Evolutionary conservation across 2,113 vertebrate species (phyloP).

Genomic region (Solenodon paradoxus): DNA sequence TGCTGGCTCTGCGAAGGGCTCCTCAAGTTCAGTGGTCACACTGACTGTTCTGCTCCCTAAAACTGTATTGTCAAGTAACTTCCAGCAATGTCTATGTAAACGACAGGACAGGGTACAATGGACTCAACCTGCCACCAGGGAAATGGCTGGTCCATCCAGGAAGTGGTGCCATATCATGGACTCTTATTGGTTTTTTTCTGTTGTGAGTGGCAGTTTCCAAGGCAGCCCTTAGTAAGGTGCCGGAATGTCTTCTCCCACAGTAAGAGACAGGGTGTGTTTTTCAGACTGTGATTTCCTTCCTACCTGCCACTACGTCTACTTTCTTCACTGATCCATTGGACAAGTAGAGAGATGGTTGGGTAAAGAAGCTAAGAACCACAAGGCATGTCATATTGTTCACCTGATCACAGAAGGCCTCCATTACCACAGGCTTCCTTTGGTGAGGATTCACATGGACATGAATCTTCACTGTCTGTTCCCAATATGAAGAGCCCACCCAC

Average conservation of each 20-base stretch:
- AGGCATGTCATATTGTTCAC: neutral
- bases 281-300: too few species aligned
- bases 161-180: neutral
- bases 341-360: neutral
- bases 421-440: neutral
- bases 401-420: neutral
- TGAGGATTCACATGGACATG: neutral
- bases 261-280: too few species aligned
- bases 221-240: neutral
- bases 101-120: neutral
- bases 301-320: neutral
- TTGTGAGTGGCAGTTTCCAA: neutral
- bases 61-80: neutral
- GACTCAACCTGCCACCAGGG: neutral
- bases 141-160: neutral
- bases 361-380: neutral
- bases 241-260: too few species aligned
- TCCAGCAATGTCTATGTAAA: neutral
- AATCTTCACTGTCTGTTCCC: neutral
- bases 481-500: neutral
- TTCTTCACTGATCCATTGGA: neutral
- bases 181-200: neutral
- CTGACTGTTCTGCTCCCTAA: neutral
- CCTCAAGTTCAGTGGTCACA: neutral
- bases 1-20: neutral